Percentiles rank a stretch among this genome's conserved stretches.
Evolutionary conservation across 1,140 invertebrate species (phyloP).

Genomic region (Phymorhynchus buccinoides): DNA sequence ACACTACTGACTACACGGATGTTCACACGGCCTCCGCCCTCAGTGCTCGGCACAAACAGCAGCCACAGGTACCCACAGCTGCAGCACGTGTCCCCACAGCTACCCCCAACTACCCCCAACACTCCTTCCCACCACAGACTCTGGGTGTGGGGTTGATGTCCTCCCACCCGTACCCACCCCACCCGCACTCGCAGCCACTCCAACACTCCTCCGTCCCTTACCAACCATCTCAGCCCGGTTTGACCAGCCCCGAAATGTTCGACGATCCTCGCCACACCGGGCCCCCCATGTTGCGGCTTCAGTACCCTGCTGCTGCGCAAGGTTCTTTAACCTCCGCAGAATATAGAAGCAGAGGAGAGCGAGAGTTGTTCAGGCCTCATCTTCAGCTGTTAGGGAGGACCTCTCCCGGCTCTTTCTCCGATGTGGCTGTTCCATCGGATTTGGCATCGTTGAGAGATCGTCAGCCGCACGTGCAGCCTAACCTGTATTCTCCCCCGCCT

Average conservation of each 20-base stretch:
- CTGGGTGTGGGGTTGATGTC: background rate
- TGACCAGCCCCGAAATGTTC: background rate
- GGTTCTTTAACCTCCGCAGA: constrained; percentile 27
- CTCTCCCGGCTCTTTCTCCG: constrained; percentile 20
- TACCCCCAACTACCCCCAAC: background rate
- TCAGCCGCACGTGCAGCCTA: constrained; percentile 48
- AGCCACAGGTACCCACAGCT: too few relatives aligned
- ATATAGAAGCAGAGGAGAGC: background rate
- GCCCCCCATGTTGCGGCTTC: constrained; percentile 21
- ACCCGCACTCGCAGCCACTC: too few relatives aligned
- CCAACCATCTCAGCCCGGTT: background rate
- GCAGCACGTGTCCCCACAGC: too few relatives aligned
- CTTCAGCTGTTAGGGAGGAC: constrained; percentile 15
- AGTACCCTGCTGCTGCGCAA: background rate
- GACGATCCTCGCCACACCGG: background rate
- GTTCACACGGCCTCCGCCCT: constrained; percentile 28
- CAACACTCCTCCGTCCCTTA: background rate
- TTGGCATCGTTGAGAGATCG: background rate
- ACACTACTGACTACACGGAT: constrained; percentile 18
- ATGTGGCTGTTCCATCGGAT: background rate
- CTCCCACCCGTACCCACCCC: too few relatives aligned
- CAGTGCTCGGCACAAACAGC: constrained; percentile 43
- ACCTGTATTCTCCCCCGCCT: constrained; percentile 73
- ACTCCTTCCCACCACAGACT: constrained; percentile 18
- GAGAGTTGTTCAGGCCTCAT: background rate